Evolutionary conservation across 2,888 invertebrate genomes (phyloP), one percentile per base, ranked within the genome.

Genomic region (Yponomeuta cagnagella): DNA sequence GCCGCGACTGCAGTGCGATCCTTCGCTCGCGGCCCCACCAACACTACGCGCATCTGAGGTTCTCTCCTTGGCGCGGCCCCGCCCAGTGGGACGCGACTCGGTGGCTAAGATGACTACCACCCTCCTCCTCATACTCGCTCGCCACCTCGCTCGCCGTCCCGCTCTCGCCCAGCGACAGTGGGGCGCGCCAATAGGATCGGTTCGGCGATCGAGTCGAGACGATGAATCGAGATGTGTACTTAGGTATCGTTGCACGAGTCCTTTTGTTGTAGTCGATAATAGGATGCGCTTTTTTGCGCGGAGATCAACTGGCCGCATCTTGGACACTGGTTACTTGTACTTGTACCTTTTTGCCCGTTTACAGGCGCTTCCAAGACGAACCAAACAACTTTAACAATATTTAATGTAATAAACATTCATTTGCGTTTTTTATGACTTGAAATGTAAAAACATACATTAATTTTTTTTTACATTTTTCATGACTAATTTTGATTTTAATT

Each of bases 1-100:
- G 82, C 83, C 87, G 88, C 91, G 87, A 92, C 92, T 91, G 92
- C 91, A 92, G 89, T 93, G 93, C 52, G 52, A 58, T 90, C 93
- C 89, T 91, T 90, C 90, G 92, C 83, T 82, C 89, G 89, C 87
- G 89, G 87, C 93, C 93, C 94, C 94, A 93, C 93, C 93, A 93
- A 89, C 93, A 89, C 93, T 89, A 87, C 91, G 93, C 93, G 93
- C 93, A 93, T 93, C 93, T 92, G 89, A 93, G 93, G 92, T 90
- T 90, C 92, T 85, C 90, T 92, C 88, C 89, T 88, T 88, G 84
- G 86, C 88, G 85, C 89, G 88, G 93, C 94, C 93, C 94, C 94
- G 94, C 94, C 94, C 93, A 89, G 89, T 90, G 89, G 93, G 93
- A 90, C 89, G 92, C 91, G 78, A 89, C 91, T 88, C 90, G 86